Evolutionary conservation across 1,140 invertebrate genomes (phyloP).

Genomic region (Mya arenaria): DNA sequence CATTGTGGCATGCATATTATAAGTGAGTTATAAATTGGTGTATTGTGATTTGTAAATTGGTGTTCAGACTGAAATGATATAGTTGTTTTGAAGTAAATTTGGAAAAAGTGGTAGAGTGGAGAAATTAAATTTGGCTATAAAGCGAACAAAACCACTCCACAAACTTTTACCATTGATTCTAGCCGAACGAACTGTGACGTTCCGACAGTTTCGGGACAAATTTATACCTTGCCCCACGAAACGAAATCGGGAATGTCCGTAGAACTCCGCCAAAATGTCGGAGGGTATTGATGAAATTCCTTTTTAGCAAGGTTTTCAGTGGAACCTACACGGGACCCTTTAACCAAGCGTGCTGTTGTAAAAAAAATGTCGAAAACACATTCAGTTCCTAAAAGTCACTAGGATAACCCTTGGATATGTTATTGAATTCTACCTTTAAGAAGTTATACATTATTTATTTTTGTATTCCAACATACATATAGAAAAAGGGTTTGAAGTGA

Average conservation of each 20-base stretch:
- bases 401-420: too few species aligned
- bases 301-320: conserved; percentile 33
- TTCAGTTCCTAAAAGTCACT: too few species aligned
- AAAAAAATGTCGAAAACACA: too few species aligned
- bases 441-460: too few species aligned
- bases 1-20: too few species aligned
- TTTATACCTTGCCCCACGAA: conserved; percentile 45
- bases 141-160: not conserved
- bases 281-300: conserved; percentile 37
- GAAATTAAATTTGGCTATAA: not conserved
- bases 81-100: not conserved
- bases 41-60: not conserved
- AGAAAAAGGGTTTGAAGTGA: too few species aligned
- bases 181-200: not conserved
- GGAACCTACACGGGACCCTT: too few species aligned
- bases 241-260: conserved; percentile 43
- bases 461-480: too few species aligned
- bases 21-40: not conserved
- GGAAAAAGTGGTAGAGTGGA: not conserved
- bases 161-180: not conserved
- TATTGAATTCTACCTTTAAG: too few species aligned
- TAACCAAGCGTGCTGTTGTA: too few species aligned
- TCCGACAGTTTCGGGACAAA: not conserved
- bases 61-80: not conserved
- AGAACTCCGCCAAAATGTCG: conserved; percentile 22